Evolutionary conservation across 2,113 vertebrate species (phyloP).

Genomic region (Cathartes aura): DNA sequence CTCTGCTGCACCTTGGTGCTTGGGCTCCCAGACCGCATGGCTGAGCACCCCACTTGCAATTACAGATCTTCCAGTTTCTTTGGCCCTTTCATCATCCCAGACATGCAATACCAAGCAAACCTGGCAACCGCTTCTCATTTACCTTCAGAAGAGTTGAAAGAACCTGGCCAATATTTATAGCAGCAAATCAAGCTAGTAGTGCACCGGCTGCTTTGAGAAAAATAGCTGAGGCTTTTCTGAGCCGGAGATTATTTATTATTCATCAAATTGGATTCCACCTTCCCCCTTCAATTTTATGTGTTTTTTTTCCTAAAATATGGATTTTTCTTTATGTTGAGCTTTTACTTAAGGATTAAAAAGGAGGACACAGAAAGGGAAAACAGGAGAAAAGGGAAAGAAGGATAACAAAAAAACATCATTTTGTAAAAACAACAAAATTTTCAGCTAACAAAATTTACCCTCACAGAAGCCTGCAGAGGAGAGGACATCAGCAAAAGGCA

Average conservation of each 20-base stretch:
- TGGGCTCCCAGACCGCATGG: neutral
- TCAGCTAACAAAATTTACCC: neutral
- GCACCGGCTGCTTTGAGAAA: neutral
- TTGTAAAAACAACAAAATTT: neutral
- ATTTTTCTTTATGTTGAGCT: neutral
- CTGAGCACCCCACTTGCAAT: neutral
- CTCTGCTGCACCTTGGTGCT: neutral
- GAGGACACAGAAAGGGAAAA: neutral
- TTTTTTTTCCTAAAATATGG: neutral
- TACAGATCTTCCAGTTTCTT: neutral
- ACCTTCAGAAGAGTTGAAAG: slow-evolving; percentile 29
- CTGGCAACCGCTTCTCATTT: neutral
- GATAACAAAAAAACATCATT: neutral
- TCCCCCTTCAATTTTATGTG: neutral
- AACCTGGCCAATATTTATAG: slow-evolving; percentile 25
- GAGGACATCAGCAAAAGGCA: neutral
- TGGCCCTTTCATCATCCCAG: slow-evolving; percentile 15
- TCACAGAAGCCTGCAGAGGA: neutral
- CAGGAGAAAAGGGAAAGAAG: neutral
- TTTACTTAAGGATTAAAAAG: slow-evolving; percentile 3
- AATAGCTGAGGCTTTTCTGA: slow-evolving; percentile 29
- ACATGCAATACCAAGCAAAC: neutral
- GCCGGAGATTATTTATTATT: neutral
- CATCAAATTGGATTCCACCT: neutral
- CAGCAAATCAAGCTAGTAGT: neutral